Percentiles rank a stretch among this genome's conserved stretches.
These are phyloP conservation scores for Meloidogyne exigua DNA, from an alignment of 1,140 invertebrate species.

Conservation along the genomic window DNA sequence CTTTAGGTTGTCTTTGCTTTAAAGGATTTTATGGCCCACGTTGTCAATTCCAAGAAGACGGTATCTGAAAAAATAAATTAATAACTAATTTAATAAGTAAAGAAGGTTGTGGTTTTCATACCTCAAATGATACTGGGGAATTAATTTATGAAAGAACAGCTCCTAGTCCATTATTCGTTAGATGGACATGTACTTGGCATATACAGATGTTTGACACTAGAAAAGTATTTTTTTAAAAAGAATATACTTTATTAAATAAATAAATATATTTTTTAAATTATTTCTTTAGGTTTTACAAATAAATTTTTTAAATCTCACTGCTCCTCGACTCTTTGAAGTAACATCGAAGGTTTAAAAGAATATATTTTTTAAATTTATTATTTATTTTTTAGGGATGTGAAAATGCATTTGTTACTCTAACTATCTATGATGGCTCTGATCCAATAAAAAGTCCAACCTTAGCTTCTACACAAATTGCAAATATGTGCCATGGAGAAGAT, in stretches of 20 bases:
- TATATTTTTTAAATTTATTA: neutral
- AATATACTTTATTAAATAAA: neutral
- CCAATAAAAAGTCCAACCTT: conserved; percentile 12
- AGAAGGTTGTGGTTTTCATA: conserved; percentile 37
- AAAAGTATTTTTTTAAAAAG: conserved; percentile 34
- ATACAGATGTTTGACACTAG: conserved; percentile 43
- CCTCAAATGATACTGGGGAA: conserved; percentile 38
- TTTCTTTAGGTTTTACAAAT: no score
- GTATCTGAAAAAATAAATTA: conserved; percentile 16
- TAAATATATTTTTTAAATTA: no score
- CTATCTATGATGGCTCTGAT: conserved; percentile 33
- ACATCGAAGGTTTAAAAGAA: conserved; percentile 28
- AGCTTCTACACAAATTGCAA: conserved; percentile 21
- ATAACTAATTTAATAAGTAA: neutral
- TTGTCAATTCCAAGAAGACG: conserved; percentile 39
- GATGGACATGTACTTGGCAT: conserved; percentile 39
- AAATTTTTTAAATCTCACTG: conserved; percentile 25
- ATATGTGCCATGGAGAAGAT: conserved; percentile 37
- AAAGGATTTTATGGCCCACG: conserved; percentile 33
- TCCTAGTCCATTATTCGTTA: conserved; percentile 18
- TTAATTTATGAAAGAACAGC: conserved; percentile 30
- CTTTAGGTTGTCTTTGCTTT: conserved; percentile 35
- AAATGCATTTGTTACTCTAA: conserved; percentile 31
- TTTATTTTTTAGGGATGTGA: conserved; percentile 15
- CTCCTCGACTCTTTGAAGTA: conserved; percentile 31